Evolutionary conservation across 2,888 invertebrate genomes (phyloP), one percentile per base, ranked within the genome.

Genomic region (Melinaea marsaeus): DNA sequence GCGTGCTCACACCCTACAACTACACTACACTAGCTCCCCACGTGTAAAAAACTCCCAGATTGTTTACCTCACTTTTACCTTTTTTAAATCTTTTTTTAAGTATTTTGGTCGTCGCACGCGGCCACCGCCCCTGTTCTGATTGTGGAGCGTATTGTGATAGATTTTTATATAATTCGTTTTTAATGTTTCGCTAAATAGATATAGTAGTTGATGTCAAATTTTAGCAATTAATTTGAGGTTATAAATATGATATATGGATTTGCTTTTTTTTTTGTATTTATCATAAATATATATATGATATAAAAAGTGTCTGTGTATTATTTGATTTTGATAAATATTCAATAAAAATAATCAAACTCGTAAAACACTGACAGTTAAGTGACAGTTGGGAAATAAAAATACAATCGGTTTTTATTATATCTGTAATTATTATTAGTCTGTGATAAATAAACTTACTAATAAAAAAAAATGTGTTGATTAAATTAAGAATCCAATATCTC

Each of bases 11-110:
- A 81, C 79, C 80, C 72, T 80, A 79, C 86, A 82, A 88, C 88
- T 79, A 78, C 79, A 76, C 77, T 75, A 82, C 82, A 81, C 83
- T 83, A 76, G 79, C 74, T 70, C 70, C 71, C 74, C 67, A 73
- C 60, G 69, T 73, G 81, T 76, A 88, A 88, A 89, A 90, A 88
- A 84, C 79, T 73, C 78, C 79, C 86, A 81, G 84, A 86, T 88
- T 90, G 88, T 90, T 90, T 90, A 90, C 89, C 85, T 86, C 89
- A 87, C 84, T 87, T 90, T 90, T 88, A 88, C 88, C 81, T 80
- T 89, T 90, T 89, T 87, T 86, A 78, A 76, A 75, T 76, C 85
- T 88, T 51, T 51, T 51, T n/a, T n/a, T 51, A 51, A 22, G 13
- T 51, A 51, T 51, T 51, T 51, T 32, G 13, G 51, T 51, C 51